phyloP scores from a whole-genome alignment of 1,140 invertebrate genomes.

The Diachasma alloeum region DNA sequence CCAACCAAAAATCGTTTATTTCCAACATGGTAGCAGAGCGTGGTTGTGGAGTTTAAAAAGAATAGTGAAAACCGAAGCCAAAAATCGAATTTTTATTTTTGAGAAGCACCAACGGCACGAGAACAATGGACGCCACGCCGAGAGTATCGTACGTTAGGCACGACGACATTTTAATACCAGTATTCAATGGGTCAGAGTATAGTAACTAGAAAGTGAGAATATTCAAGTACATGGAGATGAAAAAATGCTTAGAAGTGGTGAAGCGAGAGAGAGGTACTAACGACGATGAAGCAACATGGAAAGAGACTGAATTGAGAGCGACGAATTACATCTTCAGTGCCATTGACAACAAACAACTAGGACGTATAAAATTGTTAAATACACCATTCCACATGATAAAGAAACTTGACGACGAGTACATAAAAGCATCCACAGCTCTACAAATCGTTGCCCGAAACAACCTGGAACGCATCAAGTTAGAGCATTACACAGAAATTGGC shows the following conservation, averaged over 20 bases:
- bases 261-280: not conserved
- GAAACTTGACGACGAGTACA: constrained; percentile 44
- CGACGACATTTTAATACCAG: not conserved
- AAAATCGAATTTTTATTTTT: too few species aligned
- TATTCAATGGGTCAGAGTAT: not conserved
- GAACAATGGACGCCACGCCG: too few species aligned
- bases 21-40: too few species aligned
- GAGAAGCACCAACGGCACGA: too few species aligned
- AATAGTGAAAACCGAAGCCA: too few species aligned
- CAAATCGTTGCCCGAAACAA: constrained; percentile 43
- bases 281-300: too few species aligned
- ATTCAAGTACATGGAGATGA: not conserved
- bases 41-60: too few species aligned
- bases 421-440: constrained; percentile 42
- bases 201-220: not conserved
- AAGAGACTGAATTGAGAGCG: constrained; percentile 36
- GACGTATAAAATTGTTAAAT: constrained; percentile 32
- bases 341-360: constrained; percentile 40
- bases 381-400: constrained; percentile 40
- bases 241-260: not conserved
- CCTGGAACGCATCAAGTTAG: constrained; percentile 38
- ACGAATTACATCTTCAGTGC: constrained; percentile 42
- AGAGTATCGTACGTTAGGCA: not conserved
- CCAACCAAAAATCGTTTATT: too few species aligned
- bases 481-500: constrained; percentile 29